Conservation (phyloP, 2,113 vertebrate species). For the Neolamprologus kungweensis region DNA sequence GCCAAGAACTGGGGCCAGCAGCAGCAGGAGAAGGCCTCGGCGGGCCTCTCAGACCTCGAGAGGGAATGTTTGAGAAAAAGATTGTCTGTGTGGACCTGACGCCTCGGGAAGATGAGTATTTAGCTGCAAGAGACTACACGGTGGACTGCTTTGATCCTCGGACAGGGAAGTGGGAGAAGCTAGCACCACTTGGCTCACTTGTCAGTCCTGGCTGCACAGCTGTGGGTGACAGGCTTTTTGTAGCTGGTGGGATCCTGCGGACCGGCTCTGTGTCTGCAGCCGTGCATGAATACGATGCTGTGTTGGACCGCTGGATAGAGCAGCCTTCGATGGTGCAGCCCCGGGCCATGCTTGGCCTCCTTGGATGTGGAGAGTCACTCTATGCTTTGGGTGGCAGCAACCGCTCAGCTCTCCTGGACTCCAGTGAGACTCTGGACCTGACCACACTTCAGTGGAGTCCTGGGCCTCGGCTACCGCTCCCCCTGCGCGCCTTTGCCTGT, state of each 20-base stretch:
- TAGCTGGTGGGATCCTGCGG: constrained; percentile 73
- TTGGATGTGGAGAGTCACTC: constrained; percentile 69
- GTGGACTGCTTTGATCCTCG: constrained; percentile 77
- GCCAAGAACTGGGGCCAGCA: constrained; percentile 68
- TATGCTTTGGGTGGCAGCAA: constrained; percentile 77
- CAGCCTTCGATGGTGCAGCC: constrained; percentile 67
- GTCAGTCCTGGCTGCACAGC: constrained; percentile 74
- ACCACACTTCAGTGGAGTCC: constrained; percentile 22
- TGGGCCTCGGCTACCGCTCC: constrained; percentile 46
- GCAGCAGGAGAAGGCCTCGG: constrained; percentile 61
- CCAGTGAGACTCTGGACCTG: constrained; percentile 67
- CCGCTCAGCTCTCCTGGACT: constrained; percentile 65
- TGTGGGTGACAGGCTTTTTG: constrained; percentile 71
- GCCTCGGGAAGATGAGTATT: constrained; percentile 67
- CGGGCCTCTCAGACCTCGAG: constrained; percentile 71
- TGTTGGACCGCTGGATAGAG: constrained; percentile 72
- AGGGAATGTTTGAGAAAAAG: constrained; percentile 81
- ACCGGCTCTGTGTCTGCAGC: constrained; percentile 70
- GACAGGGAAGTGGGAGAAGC: constrained; percentile 77
- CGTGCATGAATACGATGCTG: constrained; percentile 74
- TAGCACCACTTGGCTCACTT: constrained; percentile 72
- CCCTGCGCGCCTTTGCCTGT: constrained; percentile 67
- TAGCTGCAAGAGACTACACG: constrained; percentile 61
- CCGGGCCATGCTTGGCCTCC: constrained; percentile 72
- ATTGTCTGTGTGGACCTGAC: constrained; percentile 78